Conservation (phyloP, 2,797 vertebrate species). For the Neopelma chrysocephalum region DNA sequence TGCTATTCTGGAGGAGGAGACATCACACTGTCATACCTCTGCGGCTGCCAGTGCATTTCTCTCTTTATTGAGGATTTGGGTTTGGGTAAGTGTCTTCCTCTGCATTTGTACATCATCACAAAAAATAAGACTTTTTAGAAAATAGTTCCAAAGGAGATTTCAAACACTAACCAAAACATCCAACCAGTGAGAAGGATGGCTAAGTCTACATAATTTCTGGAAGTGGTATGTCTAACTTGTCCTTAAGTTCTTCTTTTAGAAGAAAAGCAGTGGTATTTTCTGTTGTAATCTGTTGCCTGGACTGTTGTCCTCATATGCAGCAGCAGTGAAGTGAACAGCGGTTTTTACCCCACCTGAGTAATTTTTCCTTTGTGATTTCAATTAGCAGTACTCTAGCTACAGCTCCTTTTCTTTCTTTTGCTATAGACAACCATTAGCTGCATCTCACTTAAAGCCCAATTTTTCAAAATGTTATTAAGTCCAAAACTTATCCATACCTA, state of each 20-base stretch:
- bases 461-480: neutral
- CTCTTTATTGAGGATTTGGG: neutral
- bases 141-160: neutral
- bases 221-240: neutral
- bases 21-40: neutral
- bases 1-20: neutral
- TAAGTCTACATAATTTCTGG: neutral
- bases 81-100: neutral
- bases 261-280: neutral
- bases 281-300: neutral
- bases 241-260: neutral
- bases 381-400: neutral
- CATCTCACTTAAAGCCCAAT: neutral
- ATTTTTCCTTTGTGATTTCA: neutral
- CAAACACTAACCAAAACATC: neutral
- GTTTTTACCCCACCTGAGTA: neutral
- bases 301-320: neutral
- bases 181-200: neutral
- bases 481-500: neutral
- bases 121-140: neutral
- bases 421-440: neutral
- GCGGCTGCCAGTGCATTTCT: neutral
- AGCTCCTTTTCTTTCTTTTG: neutral
- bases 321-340: neutral
- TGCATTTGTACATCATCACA: neutral